A percentile compares a stretch with the other conserved stretches of the same genome.
These are phyloP conservation scores for Cataglyphis albicans DNA, from an alignment of 2,888 invertebrate species.

Conservation along the genomic window DNA sequence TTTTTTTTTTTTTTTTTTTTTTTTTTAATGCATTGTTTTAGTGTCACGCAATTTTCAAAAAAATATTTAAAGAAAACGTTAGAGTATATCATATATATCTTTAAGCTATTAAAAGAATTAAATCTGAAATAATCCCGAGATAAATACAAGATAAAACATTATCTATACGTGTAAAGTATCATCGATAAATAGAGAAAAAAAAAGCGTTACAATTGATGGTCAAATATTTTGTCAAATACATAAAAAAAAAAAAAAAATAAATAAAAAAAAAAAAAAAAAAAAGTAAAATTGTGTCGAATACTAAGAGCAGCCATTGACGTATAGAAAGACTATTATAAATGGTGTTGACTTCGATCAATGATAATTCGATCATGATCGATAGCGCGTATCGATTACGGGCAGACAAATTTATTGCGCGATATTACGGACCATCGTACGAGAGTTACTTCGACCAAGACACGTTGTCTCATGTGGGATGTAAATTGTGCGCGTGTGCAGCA, in stretches of 20 bases:
- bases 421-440: neutral
- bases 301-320: neutral
- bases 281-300: conserved; percentile 2
- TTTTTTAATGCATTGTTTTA: conserved; percentile 8
- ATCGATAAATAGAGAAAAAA: conserved; percentile 22
- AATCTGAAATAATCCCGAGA: conserved; percentile 20
- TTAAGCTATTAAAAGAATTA: conserved; percentile 20
- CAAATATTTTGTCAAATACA: neutral
- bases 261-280: neutral
- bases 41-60: conserved; percentile 19
- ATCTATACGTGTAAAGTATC: conserved; percentile 1
- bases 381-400: neutral
- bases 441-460: neutral
- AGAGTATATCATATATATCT: conserved; percentile 5
- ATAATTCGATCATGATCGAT: neutral
- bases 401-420: conserved; percentile 19
- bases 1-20: neutral
- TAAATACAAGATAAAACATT: neutral
- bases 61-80: conserved; percentile 8
- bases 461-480: conserved; percentile 7
- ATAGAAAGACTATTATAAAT: neutral
- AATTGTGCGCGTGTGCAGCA: conserved; percentile 35
- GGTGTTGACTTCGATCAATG: conserved; percentile 9
- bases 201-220: conserved; percentile 13
- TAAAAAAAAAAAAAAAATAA: neutral